Base-by-base conservation (phyloP, 2,888 invertebrate species). In the Leptothorax acervorum region DNA sequence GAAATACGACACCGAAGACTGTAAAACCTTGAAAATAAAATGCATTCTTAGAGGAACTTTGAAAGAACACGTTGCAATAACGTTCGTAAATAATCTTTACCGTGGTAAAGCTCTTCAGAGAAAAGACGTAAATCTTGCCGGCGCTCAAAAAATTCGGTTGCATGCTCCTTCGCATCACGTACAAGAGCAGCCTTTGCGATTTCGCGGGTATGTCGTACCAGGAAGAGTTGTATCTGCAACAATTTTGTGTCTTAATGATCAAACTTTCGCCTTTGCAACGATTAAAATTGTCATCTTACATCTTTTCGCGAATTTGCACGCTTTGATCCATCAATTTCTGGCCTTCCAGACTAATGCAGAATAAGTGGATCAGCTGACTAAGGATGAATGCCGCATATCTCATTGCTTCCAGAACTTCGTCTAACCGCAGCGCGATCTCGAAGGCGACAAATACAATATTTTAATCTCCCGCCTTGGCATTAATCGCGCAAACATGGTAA, bases 291-390 rank as follows among this genome's bases (percentile, higher is more conserved):
- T 45, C 12, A 12, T 45, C 78, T 70, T 57, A 85, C 86, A 84
- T 81, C 12, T 78, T 81, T 11, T 53, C 15, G 12, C 35, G 35
- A 1, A 83, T 23, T n/a, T 57, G 28, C 2, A 15, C 3, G 23
- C 79, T 83, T 28, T 87, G 76, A 4, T 86, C 81, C n/a, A 86
- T 85, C 45, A 87, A 4, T 23, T n/a, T 48, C 53, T 87, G 86
- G 0, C 87, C 86, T 12, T 79, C 68, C 55, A 82, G 68, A 73
- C 66, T 71, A 8, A 28, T 35, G 45, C 31, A 39, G 31, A 87
- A 84, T 5, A 84, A 11, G 45, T 88, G 87, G 3, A 87, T 48
- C 28, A 87, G 8, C 31, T 86, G 85, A 6, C 42, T 66, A 11
- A 48, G 0, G 0, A 71, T n/a, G 18, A 71, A 86, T 4, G 2